Conservation (phyloP, 2,888 invertebrate species). For the Cordilura impudica region DNA sequence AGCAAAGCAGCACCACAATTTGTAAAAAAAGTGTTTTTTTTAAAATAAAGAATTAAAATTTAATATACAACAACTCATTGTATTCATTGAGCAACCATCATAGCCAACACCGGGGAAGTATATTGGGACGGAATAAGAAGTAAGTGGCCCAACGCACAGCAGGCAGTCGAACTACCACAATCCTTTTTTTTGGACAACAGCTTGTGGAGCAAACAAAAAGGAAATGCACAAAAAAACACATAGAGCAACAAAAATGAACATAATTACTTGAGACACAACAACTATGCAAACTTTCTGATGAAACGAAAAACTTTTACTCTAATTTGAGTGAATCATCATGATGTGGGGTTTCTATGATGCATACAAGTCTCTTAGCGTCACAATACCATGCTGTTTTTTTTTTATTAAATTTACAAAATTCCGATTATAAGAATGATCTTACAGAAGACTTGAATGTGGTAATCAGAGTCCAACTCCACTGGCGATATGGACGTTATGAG, state of each 20-base stretch:
- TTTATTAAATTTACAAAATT: constrained; percentile 76
- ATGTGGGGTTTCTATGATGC: constrained; percentile 69
- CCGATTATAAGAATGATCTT: constrained; percentile 71
- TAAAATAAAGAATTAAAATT: too few species aligned
- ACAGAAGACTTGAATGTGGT: constrained; percentile 59
- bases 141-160: too few species aligned
- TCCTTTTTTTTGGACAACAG: constrained; percentile 76
- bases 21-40: too few species aligned
- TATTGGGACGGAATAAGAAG: too few species aligned
- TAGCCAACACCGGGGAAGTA: too few species aligned
- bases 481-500: constrained; percentile 79
- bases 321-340: constrained; percentile 52
- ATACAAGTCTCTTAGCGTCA: constrained; percentile 76
- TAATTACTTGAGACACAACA: constrained; percentile 18
- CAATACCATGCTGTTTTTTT: constrained; percentile 77
- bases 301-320: constrained; percentile 63
- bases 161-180: too few species aligned
- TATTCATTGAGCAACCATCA: too few species aligned
- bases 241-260: background rate
- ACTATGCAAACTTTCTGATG: constrained; percentile 62
- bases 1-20: too few species aligned
- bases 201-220: constrained; percentile 73
- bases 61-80: too few species aligned
- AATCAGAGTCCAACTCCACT: constrained; percentile 90
- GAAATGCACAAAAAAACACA: constrained; percentile 71